Evolutionary conservation across 2,888 invertebrate genomes (phyloP).

Genomic region (Tachystola acroxantha): DNA sequence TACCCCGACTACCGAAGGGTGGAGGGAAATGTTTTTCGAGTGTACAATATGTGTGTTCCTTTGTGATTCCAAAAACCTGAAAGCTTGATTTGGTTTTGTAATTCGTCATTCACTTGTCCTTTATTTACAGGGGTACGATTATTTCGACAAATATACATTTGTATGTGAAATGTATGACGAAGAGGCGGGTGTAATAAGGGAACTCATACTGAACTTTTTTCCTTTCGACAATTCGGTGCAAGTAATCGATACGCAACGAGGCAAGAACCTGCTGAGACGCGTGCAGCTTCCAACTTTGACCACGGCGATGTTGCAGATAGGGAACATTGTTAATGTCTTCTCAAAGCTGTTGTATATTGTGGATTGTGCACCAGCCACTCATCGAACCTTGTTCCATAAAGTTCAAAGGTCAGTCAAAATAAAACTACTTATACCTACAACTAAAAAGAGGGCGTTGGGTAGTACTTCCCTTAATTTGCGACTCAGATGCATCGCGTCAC

Average conservation of each 20-base stretch:
- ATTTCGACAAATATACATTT: conserved; percentile 78
- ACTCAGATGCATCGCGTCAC: too few relatives aligned
- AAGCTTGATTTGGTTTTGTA: too few relatives aligned
- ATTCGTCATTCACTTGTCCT: too few relatives aligned
- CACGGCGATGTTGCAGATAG: conserved; percentile 84
- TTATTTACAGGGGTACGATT: conserved; percentile 65
- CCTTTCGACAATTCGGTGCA: conserved; percentile 89
- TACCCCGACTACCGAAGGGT: too few relatives aligned
- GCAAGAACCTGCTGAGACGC: conserved; percentile 80
- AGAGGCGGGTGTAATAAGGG: conserved; percentile 82
- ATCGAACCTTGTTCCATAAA: conserved; percentile 76
- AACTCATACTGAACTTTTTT: conserved; percentile 86
- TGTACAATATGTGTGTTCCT: too few relatives aligned
- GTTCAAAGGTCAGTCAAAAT: conserved; percentile 79
- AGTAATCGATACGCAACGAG: conserved; percentile 81
- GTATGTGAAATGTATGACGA: conserved; percentile 92
- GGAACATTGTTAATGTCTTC: conserved; percentile 85
- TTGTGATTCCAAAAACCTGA: too few relatives aligned
- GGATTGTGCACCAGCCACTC: conserved; percentile 84
- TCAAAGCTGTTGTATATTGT: conserved; percentile 83
- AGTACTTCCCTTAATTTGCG: too few relatives aligned
- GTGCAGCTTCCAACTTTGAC: conserved; percentile 80
- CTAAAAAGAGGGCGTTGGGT: too few relatives aligned
- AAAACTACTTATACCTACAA: too few relatives aligned
- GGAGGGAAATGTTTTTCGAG: too few relatives aligned